Evolutionary conservation across 2,113 vertebrate genomes (phyloP).

Genomic region (Pachypanchax playfairii): DNA sequence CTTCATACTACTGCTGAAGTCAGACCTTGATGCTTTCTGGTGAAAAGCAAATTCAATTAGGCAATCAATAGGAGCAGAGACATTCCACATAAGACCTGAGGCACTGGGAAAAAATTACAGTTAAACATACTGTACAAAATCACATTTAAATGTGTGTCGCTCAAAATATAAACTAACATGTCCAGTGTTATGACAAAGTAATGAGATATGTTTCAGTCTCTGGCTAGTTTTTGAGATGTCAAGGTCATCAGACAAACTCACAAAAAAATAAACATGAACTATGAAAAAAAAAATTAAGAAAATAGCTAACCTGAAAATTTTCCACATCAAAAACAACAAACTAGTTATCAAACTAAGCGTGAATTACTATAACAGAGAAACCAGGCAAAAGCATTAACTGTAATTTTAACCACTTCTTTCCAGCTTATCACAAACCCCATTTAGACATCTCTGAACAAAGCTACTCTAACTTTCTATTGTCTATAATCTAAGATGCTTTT

Average conservation of each 20-base stretch:
- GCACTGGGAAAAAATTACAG: conserved; percentile 12
- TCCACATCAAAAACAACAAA: background rate
- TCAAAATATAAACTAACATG: background rate
- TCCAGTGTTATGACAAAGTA: background rate
- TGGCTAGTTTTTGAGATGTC: background rate
- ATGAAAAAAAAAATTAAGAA: background rate
- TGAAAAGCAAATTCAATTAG: conserved; percentile 55
- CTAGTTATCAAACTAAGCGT: background rate
- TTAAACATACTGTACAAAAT: conserved; percentile 14
- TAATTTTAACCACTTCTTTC: conserved; percentile 8
- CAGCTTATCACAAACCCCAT: conserved; percentile 11
- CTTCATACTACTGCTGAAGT: conserved; percentile 52
- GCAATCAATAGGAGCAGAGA: conserved; percentile 55
- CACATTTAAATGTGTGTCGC: background rate
- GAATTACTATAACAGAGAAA: background rate
- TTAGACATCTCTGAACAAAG: conserved; percentile 14
- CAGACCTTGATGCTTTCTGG: conserved; percentile 37
- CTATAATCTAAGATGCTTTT: conserved; percentile 39
- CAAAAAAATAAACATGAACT: background rate
- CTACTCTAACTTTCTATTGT: conserved; percentile 23
- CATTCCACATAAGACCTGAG: conserved; percentile 32
- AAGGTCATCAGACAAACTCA: background rate
- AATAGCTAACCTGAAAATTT: background rate
- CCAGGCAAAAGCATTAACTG: background rate
- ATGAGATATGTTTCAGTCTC: background rate